These are phyloP conservation scores for Drosophila macrospina DNA, from an alignment of 2,888 invertebrate species.

Conservation along the genomic window DNA sequence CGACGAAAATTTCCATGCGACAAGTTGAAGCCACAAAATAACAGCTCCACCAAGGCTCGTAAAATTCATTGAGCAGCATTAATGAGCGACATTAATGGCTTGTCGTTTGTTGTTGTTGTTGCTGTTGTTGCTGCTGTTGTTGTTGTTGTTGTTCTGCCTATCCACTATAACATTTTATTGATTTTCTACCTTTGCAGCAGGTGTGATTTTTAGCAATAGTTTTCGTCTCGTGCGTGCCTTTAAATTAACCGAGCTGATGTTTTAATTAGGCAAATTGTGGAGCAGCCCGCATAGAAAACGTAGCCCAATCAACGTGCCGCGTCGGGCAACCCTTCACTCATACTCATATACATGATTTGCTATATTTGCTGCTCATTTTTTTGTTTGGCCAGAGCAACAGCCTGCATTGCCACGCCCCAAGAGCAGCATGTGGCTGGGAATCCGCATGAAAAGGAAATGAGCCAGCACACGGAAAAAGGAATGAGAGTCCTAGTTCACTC, in stretches of 20 bases:
- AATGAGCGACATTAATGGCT: conserved; percentile 81
- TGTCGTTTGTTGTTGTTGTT: conserved; percentile 50
- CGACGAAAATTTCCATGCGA: conserved; percentile 58
- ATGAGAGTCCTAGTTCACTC: conserved; percentile 34
- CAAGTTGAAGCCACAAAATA: conserved; percentile 42
- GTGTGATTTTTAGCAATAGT: conserved; percentile 79
- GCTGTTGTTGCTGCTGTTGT: conserved; percentile 3
- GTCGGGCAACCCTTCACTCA: conserved; percentile 45
- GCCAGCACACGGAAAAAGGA: conserved; percentile 43
- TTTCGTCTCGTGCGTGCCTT: conserved; percentile 60
- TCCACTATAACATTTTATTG: conserved; percentile 67
- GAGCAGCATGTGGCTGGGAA: conserved; percentile 53
- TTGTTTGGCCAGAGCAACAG: conserved; percentile 43
- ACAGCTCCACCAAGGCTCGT: conserved; percentile 55
- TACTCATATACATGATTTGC: conserved; percentile 6
- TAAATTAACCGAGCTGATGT: conserved; percentile 73
- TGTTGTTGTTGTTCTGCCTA: conserved; percentile 26
- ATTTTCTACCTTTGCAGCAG: conserved; percentile 66
- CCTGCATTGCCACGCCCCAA: conserved; percentile 58
- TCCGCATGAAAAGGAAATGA: conserved; percentile 57
- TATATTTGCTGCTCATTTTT: not conserved
- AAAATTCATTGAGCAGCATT: conserved; percentile 81
- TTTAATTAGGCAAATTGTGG: conserved; percentile 71
- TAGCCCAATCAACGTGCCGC: conserved; percentile 55
- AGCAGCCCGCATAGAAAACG: conserved; percentile 10